phyloP scores from a whole-genome alignment of 2,113 vertebrate genomes.

The Corvus moneduloides region DNA sequence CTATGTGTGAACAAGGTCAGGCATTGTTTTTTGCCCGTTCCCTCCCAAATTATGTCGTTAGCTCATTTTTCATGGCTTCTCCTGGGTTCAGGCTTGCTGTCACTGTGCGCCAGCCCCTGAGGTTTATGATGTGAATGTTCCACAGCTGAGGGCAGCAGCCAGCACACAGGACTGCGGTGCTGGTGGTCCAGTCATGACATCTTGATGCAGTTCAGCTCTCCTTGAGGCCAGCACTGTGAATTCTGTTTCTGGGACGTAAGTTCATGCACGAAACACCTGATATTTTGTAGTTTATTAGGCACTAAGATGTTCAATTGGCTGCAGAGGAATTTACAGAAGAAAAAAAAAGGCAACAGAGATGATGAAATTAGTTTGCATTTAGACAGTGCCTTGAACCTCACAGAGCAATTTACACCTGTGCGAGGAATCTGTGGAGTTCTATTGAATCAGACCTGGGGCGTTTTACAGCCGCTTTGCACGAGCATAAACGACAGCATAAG shows the following conservation, averaged over 20 bases:
- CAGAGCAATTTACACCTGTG: slow-evolving; percentile 61
- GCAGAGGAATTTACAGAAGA: background rate
- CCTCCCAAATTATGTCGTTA: background rate
- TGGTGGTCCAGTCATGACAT: background rate
- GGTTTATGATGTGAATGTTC: background rate
- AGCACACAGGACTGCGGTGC: background rate
- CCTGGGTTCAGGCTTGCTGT: background rate
- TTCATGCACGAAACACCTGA: background rate
- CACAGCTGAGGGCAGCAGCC: background rate
- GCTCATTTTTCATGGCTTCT: slow-evolving; percentile 3
- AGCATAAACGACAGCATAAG: slow-evolving; percentile 62
- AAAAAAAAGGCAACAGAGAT: background rate
- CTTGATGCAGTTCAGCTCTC: background rate
- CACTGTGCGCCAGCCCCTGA: background rate
- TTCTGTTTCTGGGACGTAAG: background rate
- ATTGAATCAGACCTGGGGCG: slow-evolving; percentile 16
- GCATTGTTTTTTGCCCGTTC: background rate
- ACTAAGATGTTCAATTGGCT: background rate
- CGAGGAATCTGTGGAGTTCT: background rate
- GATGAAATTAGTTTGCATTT: slow-evolving; percentile 10
- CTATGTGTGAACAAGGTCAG: background rate
- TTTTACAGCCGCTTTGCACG: slow-evolving; percentile 56
- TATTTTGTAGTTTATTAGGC: background rate
- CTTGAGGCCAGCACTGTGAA: background rate
- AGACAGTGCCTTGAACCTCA: background rate